phyloP scores from a whole-genome alignment of 2,888 invertebrate species.

The Pammene aurita region DNA sequence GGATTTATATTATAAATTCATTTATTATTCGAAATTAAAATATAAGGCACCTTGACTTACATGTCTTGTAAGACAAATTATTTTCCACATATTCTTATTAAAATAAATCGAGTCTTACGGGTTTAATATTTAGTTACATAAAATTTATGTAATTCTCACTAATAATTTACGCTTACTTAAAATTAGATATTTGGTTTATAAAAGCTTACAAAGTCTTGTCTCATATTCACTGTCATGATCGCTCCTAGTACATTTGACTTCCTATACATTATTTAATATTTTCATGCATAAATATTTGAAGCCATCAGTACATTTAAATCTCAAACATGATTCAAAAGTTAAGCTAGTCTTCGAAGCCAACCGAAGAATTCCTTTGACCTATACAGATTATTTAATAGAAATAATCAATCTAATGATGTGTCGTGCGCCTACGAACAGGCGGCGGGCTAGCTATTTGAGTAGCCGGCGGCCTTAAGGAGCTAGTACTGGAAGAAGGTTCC shows the following conservation, averaged over 20 bases:
- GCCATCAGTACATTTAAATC: constrained; percentile 3
- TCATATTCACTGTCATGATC: constrained; percentile 3
- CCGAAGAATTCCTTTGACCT: constrained; percentile 13
- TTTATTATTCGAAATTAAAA: constrained; percentile 14
- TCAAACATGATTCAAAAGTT: constrained; percentile 1
- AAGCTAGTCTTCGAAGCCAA: constrained; percentile 10
- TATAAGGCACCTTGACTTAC: constrained; percentile 9
- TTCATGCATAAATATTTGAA: constrained; percentile 16
- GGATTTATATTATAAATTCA: not conserved
- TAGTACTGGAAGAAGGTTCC: constrained; percentile 45
- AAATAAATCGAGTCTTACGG: not conserved
- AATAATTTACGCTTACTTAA: constrained; percentile 30
- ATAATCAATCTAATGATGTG: constrained; percentile 49
- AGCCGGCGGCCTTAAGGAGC: constrained; percentile 60
- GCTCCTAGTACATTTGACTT: not conserved
- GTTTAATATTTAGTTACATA: not conserved
- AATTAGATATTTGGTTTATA: constrained; percentile 25
- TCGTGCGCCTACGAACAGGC: constrained; percentile 57
- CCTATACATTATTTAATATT: not conserved
- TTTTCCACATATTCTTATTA: not conserved
- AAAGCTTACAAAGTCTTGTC: constrained; percentile 15
- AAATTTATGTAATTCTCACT: constrained; percentile 19
- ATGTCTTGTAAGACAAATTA: not conserved
- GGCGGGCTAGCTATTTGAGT: constrained; percentile 64
- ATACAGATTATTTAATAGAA: not conserved